A percentile compares a stretch with the other conserved stretches of the same genome.
phyloP scores from a whole-genome alignment of 2,113 vertebrate species.

The Daphoenositta chrysoptera region DNA sequence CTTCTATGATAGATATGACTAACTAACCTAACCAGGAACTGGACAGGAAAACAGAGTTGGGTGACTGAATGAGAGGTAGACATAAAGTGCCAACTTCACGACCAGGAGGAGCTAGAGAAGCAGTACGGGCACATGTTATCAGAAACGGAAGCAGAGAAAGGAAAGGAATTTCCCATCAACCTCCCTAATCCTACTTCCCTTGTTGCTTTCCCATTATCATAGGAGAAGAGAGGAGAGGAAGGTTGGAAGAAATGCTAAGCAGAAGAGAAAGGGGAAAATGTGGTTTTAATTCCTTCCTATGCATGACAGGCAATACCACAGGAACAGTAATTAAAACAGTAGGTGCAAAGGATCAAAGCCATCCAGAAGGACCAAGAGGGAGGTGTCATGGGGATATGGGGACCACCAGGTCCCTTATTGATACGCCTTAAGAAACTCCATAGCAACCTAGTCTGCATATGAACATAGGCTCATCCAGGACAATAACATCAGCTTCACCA shows the following conservation, averaged over 20 bases:
- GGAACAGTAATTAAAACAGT: not conserved
- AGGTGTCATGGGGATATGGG: not conserved
- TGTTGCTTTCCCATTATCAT: not conserved
- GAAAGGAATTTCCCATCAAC: not conserved
- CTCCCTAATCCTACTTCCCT: not conserved
- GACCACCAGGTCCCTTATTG: not conserved
- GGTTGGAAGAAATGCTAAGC: not conserved
- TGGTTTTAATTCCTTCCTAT: not conserved
- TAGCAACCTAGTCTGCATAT: not conserved
- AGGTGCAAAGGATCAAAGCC: not conserved
- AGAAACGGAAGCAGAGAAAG: not conserved
- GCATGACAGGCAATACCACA: not conserved
- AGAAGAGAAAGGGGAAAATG: not conserved
- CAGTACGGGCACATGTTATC: not conserved
- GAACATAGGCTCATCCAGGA: not conserved
- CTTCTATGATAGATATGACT: not conserved
- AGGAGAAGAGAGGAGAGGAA: not conserved
- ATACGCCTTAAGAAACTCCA: not conserved
- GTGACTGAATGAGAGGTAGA: not conserved
- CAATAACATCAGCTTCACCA: not conserved
- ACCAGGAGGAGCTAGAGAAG: not conserved
- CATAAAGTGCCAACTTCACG: not conserved
- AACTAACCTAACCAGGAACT: not conserved
- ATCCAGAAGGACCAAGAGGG: not conserved
- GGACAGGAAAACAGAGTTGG: not conserved